phyloP scores from a whole-genome alignment of 2,113 vertebrate genomes.

The Emydura subglobosa region DNA sequence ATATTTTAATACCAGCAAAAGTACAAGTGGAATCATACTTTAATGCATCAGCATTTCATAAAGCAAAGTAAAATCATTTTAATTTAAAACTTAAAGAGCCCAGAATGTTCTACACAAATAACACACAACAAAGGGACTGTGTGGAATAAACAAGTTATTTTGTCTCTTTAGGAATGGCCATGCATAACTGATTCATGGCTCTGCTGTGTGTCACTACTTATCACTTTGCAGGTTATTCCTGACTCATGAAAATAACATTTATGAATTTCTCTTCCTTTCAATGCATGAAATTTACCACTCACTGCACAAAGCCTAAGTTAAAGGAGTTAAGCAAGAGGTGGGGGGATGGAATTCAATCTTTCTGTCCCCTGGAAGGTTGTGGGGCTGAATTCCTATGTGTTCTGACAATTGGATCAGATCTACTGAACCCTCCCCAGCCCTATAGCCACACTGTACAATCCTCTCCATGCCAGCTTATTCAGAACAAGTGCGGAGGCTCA shows the following conservation, averaged over 20 bases:
- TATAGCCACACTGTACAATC: background rate
- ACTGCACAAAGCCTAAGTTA: background rate
- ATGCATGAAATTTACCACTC: background rate
- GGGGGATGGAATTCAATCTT: background rate
- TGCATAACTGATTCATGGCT: background rate
- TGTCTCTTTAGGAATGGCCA: background rate
- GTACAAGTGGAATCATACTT: constrained; percentile 23
- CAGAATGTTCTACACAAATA: background rate
- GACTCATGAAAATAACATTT: constrained; percentile 45
- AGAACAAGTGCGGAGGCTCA: background rate
- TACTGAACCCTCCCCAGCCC: background rate
- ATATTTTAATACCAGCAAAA: constrained; percentile 15
- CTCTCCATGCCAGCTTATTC: background rate
- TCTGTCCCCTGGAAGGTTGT: background rate
- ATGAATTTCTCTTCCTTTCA: background rate
- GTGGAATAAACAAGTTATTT: constrained; percentile 15
- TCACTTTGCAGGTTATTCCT: constrained; percentile 1
- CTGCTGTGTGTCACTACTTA: constrained; percentile 15
- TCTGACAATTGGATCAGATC: background rate
- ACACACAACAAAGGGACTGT: background rate
- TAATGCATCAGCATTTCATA: background rate
- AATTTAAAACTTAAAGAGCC: constrained; percentile 36
- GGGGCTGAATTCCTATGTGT: background rate
- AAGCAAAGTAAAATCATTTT: constrained; percentile 40
- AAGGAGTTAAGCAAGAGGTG: rapidly evolving